A percentile compares a stretch with the other conserved stretches of the same genome.
Conservation (phyloP, 2,113 vertebrate genomes). For the Edolisoma coerulescens region DNA sequence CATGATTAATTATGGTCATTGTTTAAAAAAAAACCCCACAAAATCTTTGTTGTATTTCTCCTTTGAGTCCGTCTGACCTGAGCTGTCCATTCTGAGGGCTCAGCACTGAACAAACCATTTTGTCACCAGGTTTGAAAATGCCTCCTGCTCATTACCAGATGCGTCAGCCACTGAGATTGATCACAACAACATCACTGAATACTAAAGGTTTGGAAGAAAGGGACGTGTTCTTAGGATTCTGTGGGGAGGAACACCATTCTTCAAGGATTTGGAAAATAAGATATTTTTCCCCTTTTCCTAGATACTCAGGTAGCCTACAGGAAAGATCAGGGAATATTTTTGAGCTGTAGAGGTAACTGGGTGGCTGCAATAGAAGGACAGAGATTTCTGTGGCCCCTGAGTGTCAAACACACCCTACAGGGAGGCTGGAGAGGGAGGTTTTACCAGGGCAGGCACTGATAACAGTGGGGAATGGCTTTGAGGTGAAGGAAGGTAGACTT, state of each 20-base stretch:
- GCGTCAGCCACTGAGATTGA: neutral
- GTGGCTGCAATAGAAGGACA: neutral
- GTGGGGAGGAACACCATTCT: neutral
- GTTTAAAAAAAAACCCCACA: fast-evolving
- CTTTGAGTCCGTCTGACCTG: neutral
- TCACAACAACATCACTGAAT: neutral
- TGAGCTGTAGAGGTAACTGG: neutral
- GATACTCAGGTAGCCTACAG: neutral
- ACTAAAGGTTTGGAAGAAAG: neutral
- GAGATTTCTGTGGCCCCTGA: neutral
- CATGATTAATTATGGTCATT: neutral
- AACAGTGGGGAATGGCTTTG: neutral
- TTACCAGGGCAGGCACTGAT: neutral
- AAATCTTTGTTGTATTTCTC: neutral
- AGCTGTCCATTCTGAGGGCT: neutral
- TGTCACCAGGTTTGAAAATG: neutral
- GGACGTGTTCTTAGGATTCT: neutral
- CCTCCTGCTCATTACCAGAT: neutral
- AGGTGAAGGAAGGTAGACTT: neutral
- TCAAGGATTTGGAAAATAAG: neutral
- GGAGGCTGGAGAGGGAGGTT: neutral
- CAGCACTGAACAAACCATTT: neutral
- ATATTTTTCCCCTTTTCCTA: neutral
- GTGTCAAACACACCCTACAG: neutral
- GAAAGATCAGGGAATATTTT: neutral